These are phyloP conservation scores for Synergus umbraculus DNA, from an alignment of 2,888 invertebrate genomes.

Conservation along the genomic window DNA sequence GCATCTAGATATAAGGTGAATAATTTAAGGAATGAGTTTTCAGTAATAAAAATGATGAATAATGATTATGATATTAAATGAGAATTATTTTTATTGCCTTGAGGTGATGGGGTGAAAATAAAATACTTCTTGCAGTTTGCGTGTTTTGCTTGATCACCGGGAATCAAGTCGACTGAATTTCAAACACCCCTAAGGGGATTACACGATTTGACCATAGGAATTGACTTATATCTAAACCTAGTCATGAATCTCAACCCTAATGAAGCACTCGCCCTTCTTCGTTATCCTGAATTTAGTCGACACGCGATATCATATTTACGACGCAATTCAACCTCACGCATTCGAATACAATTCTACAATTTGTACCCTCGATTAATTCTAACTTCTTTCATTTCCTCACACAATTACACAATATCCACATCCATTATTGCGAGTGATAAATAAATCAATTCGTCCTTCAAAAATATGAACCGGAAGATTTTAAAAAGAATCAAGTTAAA, in stretches of 20 bases:
- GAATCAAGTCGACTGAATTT: background rate
- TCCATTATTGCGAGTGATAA: background rate
- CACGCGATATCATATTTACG: conserved; percentile 7
- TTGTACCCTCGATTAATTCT: background rate
- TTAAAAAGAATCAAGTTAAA: too few species aligned
- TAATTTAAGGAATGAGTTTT: background rate
- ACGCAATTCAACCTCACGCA: background rate
- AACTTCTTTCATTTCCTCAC: background rate
- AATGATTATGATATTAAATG: background rate
- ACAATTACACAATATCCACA: background rate
- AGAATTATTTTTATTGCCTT: background rate
- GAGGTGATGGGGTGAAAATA: background rate
- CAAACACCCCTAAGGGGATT: conserved; percentile 5
- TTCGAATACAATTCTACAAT: background rate
- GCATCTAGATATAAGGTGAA: background rate
- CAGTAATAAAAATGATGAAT: background rate
- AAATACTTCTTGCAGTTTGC: background rate
- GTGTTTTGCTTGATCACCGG: background rate
- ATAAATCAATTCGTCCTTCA: background rate
- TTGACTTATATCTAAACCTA: conserved; percentile 1
- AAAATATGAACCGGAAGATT: too few species aligned
- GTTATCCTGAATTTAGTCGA: background rate
- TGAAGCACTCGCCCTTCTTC: conserved; percentile 2
- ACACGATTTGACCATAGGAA: background rate
- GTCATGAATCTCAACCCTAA: conserved; percentile 23